phyloP scores from a whole-genome alignment of 2,797 vertebrate genomes.

The Gymnoscopelus microlampas region DNA sequence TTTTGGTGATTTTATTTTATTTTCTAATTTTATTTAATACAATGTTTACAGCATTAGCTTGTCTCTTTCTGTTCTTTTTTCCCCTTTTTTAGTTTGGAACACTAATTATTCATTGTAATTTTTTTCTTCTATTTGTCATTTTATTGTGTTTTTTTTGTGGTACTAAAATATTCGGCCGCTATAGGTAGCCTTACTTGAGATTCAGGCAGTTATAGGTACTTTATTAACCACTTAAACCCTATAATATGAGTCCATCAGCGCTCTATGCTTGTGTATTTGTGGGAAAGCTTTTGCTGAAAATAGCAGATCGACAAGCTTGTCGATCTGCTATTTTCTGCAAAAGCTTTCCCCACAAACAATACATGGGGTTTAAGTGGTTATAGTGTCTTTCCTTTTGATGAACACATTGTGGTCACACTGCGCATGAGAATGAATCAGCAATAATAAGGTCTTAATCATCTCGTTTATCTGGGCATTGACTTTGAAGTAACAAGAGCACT shows the following conservation, averaged over 20 bases:
- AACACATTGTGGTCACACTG: slow-evolving; percentile 26
- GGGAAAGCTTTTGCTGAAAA: too few species aligned
- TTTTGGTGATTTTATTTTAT: slow-evolving; percentile 45
- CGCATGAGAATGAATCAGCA: slow-evolving; percentile 57
- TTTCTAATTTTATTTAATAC: not conserved
- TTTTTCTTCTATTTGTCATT: slow-evolving; percentile 45
- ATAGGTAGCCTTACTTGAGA: slow-evolving; percentile 31
- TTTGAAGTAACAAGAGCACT: slow-evolving; percentile 62
- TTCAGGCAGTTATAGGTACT: slow-evolving; percentile 23
- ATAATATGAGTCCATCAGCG: too few species aligned
- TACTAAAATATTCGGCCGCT: slow-evolving; percentile 18
- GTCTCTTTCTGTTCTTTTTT: slow-evolving; percentile 19
- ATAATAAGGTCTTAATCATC: slow-evolving; percentile 73
- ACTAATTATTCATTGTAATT: slow-evolving; percentile 79
- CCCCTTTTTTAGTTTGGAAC: slow-evolving; percentile 58
- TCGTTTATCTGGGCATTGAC: slow-evolving; percentile 56
- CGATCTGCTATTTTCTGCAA: not conserved
- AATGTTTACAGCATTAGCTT: slow-evolving; percentile 71
- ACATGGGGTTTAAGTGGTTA: not conserved
- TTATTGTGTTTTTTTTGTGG: slow-evolving; percentile 43
- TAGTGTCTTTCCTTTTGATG: slow-evolving; percentile 11
- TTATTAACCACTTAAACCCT: too few species aligned
- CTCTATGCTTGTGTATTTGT: too few species aligned
- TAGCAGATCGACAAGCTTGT: too few species aligned
- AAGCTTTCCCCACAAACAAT: too few species aligned